Percentiles rank a stretch among this genome's conserved stretches.
Conservation (phyloP, 1,140 invertebrate species). For the Bombus vancouverensis region DNA sequence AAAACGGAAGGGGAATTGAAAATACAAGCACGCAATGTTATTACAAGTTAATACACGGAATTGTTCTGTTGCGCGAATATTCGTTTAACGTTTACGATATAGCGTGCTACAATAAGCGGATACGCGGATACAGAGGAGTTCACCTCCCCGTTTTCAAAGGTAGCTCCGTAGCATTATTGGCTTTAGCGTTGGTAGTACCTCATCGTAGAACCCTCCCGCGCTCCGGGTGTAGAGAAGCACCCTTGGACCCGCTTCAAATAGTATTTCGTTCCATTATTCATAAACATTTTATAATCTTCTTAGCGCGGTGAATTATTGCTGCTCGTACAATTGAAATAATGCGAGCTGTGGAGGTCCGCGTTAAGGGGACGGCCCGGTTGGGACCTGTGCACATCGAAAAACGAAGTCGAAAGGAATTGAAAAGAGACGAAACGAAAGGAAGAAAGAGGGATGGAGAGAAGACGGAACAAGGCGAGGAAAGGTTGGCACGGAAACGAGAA, state of each 20-base stretch:
- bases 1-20: conserved; percentile 62
- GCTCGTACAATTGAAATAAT: conserved; percentile 74
- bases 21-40: conserved; percentile 66
- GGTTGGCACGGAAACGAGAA: conserved; percentile 67
- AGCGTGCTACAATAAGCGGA: conserved; percentile 45
- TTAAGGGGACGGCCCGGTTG: conserved; percentile 19
- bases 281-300: conserved; percentile 81
- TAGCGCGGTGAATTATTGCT: conserved; percentile 77
- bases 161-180: conserved; percentile 27
- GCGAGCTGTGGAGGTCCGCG: conserved; percentile 46
- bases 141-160: conserved; percentile 26
- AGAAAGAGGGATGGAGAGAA: conserved; percentile 6
- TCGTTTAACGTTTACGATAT: conserved; percentile 60
- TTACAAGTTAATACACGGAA: conserved; percentile 77
- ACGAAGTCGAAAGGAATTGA: conserved; percentile 24
- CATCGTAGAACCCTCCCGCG: conserved; percentile 35
- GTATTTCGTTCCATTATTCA: conserved; percentile 79
- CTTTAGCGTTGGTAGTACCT: conserved; percentile 30
- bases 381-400: conserved; percentile 42
- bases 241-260: conserved; percentile 56
- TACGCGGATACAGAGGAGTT: conserved; percentile 18
- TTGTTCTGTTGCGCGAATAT: conserved; percentile 70
- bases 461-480: conserved; percentile 48
- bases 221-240: conserved; percentile 24
- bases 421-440: conserved; percentile 29